A percentile compares a stretch with the other conserved stretches of the same genome.
Evolutionary conservation across 2,113 vertebrate species (phyloP).

Genomic region (Ammodytes marinus): DNA sequence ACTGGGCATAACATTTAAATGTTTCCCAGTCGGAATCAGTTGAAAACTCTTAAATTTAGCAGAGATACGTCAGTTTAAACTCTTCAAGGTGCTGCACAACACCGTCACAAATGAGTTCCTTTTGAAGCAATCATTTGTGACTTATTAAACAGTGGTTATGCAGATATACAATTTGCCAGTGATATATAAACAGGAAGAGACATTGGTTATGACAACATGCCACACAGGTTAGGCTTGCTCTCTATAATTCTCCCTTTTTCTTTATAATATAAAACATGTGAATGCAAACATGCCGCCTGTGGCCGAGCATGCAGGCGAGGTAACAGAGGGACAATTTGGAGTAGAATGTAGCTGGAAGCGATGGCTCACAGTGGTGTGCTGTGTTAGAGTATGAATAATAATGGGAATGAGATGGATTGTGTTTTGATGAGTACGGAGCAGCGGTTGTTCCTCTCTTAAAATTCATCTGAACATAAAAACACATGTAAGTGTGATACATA

Average conservation of each 20-base stretch:
- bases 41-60: slow-evolving; percentile 8
- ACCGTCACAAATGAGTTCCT: background rate
- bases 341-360: background rate
- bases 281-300: background rate
- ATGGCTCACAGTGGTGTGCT: slow-evolving; percentile 5
- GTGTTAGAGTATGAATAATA: slow-evolving; percentile 25
- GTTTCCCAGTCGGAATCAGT: background rate
- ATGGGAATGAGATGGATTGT: background rate
- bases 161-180: background rate
- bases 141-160: background rate
- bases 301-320: background rate
- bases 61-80: background rate
- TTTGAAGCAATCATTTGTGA: background rate
- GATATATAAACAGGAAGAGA: background rate
- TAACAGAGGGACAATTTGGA: background rate
- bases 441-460: too few relatives aligned
- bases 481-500: slow-evolving; percentile 40
- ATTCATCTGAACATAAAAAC: slow-evolving; percentile 26
- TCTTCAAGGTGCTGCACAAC: background rate
- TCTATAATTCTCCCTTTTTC: background rate
- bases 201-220: too few relatives aligned
- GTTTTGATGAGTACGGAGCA: background rate
- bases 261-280: slow-evolving; percentile 4
- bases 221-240: background rate
- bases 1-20: background rate